These are phyloP conservation scores for Tetramorium alpestre DNA, from an alignment of 1,140 invertebrate species.

Conservation along the genomic window DNA sequence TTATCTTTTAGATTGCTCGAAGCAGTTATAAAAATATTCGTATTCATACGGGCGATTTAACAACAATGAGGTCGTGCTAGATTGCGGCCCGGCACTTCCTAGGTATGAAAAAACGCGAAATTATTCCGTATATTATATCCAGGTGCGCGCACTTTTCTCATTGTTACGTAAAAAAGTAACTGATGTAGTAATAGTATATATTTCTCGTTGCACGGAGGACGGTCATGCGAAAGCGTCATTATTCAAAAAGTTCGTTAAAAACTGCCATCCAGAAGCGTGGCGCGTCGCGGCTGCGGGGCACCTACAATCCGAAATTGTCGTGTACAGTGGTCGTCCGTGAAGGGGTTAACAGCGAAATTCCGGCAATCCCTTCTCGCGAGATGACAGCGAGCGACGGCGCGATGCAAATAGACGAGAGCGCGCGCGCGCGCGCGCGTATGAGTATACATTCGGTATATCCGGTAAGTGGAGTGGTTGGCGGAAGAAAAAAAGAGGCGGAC, in stretches of 20 bases:
- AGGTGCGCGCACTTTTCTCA: constrained; percentile 17
- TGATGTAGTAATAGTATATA: constrained; percentile 25
- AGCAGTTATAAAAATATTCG: constrained; percentile 14
- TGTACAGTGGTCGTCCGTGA: constrained; percentile 23
- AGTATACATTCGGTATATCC: constrained; percentile 67
- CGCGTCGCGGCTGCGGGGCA: background rate
- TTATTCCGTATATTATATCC: constrained; percentile 20
- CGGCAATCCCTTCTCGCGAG: constrained; percentile 66
- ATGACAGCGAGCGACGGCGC: constrained; percentile 64
- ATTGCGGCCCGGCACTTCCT: background rate
- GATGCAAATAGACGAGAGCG: constrained; percentile 65
- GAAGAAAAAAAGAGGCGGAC: constrained; percentile 56
- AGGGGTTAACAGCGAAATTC: constrained; percentile 61
- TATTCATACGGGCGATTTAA: constrained; percentile 43
- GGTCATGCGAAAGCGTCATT: constrained; percentile 44
- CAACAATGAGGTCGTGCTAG: constrained; percentile 23
- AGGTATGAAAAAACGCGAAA: constrained; percentile 16
- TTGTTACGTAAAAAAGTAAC: constrained; percentile 43
- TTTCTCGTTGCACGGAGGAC: constrained; percentile 39
- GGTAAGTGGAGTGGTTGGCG: constrained; percentile 72
- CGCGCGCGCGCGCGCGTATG: background rate
- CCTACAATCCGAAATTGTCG: constrained; percentile 46
- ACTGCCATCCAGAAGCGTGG: constrained; percentile 19
- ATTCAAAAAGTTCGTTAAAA: constrained; percentile 57
- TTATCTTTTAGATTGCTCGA: background rate